These are phyloP conservation scores for Caenorhabditis angaria DNA, from an alignment of 2,888 invertebrate genomes.

Conservation along the genomic window DNA sequence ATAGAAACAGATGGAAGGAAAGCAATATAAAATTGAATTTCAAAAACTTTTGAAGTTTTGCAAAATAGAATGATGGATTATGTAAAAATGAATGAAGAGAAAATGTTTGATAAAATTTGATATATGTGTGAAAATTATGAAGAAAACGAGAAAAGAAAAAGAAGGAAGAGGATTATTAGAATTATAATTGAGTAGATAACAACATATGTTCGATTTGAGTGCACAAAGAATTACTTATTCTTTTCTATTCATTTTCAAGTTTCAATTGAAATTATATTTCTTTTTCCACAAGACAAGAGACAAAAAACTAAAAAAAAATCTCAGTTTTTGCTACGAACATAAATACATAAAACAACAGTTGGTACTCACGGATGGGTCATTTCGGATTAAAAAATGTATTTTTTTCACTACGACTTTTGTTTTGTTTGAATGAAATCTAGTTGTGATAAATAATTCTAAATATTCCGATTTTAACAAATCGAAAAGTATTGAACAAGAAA, in stretches of 20 bases:
- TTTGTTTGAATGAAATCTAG: background rate
- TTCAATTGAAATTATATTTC: no score
- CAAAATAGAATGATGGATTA: background rate
- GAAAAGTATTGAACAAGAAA: no score
- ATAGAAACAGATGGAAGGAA: constrained; percentile 1
- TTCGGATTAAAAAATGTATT: background rate
- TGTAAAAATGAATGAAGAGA: background rate
- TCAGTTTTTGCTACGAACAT: background rate
- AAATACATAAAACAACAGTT: constrained; percentile 2
- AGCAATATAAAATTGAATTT: background rate
- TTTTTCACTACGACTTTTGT: background rate
- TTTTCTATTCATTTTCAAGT: no score
- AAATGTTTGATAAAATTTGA: background rate
- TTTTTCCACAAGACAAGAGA: no score
- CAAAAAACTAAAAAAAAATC: background rate
- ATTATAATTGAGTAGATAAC: background rate
- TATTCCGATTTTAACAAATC: background rate
- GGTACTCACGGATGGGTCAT: background rate
- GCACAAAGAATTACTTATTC: background rate
- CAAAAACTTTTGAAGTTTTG: background rate
- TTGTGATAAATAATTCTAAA: background rate
- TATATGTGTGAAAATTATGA: background rate
- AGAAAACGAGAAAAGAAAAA: background rate
- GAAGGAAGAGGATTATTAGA: background rate
- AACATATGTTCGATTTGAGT: background rate